Evolutionary conservation across 2,888 invertebrate genomes (phyloP).

Genomic region (Nomada goodeniana): DNA sequence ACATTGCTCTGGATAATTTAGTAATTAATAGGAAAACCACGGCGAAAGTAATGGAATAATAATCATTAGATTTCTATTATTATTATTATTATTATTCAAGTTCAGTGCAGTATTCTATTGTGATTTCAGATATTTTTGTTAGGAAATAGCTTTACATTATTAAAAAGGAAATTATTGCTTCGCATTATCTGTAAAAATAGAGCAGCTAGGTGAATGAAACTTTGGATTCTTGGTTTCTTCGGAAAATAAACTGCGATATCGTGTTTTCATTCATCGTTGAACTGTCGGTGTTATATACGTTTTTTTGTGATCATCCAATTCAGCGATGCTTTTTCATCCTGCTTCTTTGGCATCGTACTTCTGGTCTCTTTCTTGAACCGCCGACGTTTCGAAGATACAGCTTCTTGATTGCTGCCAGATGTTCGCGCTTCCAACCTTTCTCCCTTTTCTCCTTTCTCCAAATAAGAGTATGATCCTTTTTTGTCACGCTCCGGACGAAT

Average conservation of each 20-base stretch:
- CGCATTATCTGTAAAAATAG: background rate
- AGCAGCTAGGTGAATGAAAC: background rate
- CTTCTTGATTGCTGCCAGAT: slow-evolving; percentile 77
- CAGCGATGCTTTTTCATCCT: slow-evolving; percentile 64
- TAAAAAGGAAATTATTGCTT: background rate
- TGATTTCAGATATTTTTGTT: background rate
- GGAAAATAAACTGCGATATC: slow-evolving; percentile 28
- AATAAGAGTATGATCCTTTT: slow-evolving; percentile 53
- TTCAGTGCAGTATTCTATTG: background rate
- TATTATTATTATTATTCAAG: no score
- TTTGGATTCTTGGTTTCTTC: background rate
- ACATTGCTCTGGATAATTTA: background rate
- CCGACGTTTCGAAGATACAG: slow-evolving; percentile 72
- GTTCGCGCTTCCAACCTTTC: slow-evolving; percentile 71
- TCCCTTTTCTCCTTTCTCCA: slow-evolving; percentile 56
- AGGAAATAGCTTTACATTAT: background rate
- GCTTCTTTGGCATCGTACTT: slow-evolving; percentile 47
- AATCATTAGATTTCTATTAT: no score
- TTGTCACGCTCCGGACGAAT: slow-evolving; percentile 19
- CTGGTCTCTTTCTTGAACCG: slow-evolving; percentile 56
- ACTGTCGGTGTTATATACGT: slow-evolving; percentile 29
- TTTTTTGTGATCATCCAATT: slow-evolving; percentile 63
- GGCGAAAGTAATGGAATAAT: no score
- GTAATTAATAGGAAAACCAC: background rate
- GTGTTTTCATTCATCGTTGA: slow-evolving; percentile 43